phyloP scores from a whole-genome alignment of 1,140 invertebrate species.

The Micrasema longulum region DNA sequence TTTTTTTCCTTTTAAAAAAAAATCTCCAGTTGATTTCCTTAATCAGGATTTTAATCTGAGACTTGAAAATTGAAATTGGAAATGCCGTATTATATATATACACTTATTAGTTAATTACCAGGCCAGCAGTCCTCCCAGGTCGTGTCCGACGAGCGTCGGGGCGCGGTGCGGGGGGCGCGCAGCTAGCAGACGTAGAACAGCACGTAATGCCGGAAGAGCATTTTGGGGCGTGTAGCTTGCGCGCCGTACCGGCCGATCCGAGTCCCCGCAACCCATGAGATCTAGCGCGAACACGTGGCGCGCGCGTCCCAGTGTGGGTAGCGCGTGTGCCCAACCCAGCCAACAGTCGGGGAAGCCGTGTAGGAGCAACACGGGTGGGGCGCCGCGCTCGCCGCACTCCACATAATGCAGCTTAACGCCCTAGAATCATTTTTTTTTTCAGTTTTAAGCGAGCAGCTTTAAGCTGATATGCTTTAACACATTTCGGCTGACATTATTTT shows the following conservation, averaged over 20 bases:
- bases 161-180: conserved; percentile 54
- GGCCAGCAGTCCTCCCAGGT: conserved; percentile 82
- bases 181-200: conserved; percentile 40
- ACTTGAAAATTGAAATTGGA: not conserved
- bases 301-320: conserved; percentile 55
- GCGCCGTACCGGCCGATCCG: conserved; percentile 79
- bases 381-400: conserved; percentile 70
- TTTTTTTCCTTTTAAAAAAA: too few species aligned
- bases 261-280: conserved; percentile 85
- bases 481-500: too few species aligned
- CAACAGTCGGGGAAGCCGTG: conserved; percentile 87
- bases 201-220: conserved; percentile 73
- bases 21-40: too few species aligned
- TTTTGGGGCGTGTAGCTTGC: conserved; percentile 72
- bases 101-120: conserved; percentile 72
- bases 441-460: too few species aligned
- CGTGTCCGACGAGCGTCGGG: conserved; percentile 80
- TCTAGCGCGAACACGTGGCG: conserved; percentile 81
- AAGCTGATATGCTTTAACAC: conserved; percentile 76
- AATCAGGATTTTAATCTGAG: not conserved
- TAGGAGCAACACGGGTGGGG: conserved; percentile 75
- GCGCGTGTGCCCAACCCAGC: conserved; percentile 77
- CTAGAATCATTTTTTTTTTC: conserved; percentile 71
- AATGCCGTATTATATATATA: not conserved
- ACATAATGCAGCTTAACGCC: conserved; percentile 83